Evolutionary conservation across 2,113 vertebrate genomes (phyloP).

Genomic region (Lethenteron camtschaticum): DNA sequence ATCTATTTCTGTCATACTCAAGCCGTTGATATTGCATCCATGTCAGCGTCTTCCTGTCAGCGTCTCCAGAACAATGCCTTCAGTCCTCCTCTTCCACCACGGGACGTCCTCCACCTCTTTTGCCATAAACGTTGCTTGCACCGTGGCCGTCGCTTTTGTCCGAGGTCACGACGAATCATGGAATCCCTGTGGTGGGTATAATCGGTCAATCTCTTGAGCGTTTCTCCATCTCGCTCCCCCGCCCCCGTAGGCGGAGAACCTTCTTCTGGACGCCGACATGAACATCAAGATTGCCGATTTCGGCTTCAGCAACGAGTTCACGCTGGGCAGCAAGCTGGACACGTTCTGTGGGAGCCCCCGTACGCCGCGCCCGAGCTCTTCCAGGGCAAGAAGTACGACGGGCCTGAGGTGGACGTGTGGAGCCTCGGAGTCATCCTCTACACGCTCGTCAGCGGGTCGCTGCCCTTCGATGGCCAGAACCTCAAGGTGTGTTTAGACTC

Average conservation of each 20-base stretch:
- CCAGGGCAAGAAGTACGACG: slow-evolving; percentile 95
- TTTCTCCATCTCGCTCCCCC: neutral
- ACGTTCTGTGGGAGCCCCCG: slow-evolving; percentile 94
- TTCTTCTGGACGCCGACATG: slow-evolving; percentile 93
- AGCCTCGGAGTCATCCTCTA: slow-evolving; percentile 95
- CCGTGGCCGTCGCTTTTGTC: no score
- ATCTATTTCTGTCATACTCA: no score
- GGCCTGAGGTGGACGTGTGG: slow-evolving; percentile 94
- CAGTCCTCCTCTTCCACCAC: no score
- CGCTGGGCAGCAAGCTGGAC: slow-evolving; percentile 83
- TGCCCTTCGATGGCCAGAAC: slow-evolving; percentile 93
- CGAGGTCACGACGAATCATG: no score
- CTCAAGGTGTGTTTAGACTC: slow-evolving; percentile 40
- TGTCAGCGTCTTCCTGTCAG: no score
- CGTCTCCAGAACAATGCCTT: no score
- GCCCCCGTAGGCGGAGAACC: slow-evolving; percentile 65
- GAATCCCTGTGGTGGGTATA: neutral
- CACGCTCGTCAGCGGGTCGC: slow-evolving; percentile 85
- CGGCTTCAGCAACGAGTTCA: slow-evolving; percentile 97
- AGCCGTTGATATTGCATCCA: no score
- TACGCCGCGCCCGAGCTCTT: slow-evolving; percentile 94
- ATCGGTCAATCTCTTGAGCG: no score
- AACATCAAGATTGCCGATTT: slow-evolving; percentile 99
- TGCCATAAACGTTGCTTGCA: no score
- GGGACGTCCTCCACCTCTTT: no score